phyloP scores from a whole-genome alignment of 2,113 vertebrate genomes.

The Sula dactylatra region DNA sequence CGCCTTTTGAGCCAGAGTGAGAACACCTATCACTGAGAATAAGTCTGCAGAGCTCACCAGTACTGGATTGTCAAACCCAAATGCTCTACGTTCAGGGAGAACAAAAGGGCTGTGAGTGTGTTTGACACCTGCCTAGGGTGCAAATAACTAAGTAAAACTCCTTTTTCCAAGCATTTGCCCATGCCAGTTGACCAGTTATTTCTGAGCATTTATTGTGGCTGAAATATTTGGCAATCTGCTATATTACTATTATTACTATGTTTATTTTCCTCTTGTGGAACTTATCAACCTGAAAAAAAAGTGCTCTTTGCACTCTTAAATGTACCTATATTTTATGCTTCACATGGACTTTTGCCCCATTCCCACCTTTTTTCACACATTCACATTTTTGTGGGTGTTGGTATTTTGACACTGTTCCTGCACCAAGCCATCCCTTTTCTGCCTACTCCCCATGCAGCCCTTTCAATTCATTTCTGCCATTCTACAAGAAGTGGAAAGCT shows the following conservation, averaged over 20 bases:
- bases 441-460: not conserved
- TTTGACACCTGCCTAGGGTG: not conserved
- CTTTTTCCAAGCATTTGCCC: not conserved
- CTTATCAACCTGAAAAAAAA: not conserved
- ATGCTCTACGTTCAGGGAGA: not conserved
- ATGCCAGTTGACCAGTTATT: not conserved
- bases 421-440: not conserved
- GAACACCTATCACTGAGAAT: not conserved
- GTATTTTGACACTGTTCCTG: not conserved
- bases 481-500: not conserved
- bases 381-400: not conserved
- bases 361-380: not conserved
- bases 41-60: not conserved
- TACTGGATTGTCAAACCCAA: not conserved
- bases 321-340: not conserved
- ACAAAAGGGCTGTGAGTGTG: not conserved
- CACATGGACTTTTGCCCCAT: accelerated
- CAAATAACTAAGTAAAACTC: not conserved
- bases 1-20: not conserved
- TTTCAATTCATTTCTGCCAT: not conserved
- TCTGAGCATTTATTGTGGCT: not conserved
- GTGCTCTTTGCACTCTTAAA: not conserved
- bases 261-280: not conserved
- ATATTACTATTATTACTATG: not conserved
- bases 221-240: not conserved